phyloP scores from a whole-genome alignment of 2,113 vertebrate genomes.

The Xenotilapia leptura region DNA sequence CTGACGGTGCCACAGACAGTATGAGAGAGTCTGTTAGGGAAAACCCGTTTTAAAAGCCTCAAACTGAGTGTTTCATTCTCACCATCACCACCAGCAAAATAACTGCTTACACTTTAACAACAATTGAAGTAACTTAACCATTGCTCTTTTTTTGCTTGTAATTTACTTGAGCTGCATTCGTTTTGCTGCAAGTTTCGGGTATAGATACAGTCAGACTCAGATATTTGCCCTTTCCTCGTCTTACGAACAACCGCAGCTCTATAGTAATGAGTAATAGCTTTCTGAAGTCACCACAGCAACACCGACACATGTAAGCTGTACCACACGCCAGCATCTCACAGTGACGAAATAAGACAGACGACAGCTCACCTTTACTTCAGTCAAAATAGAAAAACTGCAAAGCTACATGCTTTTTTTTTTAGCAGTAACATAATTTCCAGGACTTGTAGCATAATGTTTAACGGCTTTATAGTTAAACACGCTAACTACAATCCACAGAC shows the following conservation, averaged over 20 bases:
- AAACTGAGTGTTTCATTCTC: not conserved
- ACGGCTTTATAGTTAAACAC: not conserved
- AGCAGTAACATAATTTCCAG: not conserved
- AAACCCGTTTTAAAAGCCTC: not conserved
- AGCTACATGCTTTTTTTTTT: not conserved
- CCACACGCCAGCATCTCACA: not conserved
- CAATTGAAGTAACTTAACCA: not conserved
- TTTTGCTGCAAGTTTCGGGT: not conserved
- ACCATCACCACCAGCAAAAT: not conserved
- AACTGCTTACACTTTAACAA: not conserved
- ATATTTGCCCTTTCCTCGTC: not conserved
- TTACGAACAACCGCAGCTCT: not conserved
- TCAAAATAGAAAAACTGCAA: not conserved
- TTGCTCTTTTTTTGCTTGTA: not conserved
- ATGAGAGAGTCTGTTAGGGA: not conserved
- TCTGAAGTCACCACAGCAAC: not conserved
- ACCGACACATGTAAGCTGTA: not conserved
- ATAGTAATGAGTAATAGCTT: not conserved
- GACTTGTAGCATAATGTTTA: not conserved
- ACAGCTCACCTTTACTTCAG: not conserved
- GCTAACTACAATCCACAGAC: not conserved
- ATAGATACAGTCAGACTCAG: not conserved
- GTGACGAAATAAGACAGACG: not conserved
- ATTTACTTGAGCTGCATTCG: not conserved
- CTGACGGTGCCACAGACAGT: not conserved